phyloP scores from a whole-genome alignment of 2,113 vertebrate species.

The Corythornis vintsioides region DNA sequence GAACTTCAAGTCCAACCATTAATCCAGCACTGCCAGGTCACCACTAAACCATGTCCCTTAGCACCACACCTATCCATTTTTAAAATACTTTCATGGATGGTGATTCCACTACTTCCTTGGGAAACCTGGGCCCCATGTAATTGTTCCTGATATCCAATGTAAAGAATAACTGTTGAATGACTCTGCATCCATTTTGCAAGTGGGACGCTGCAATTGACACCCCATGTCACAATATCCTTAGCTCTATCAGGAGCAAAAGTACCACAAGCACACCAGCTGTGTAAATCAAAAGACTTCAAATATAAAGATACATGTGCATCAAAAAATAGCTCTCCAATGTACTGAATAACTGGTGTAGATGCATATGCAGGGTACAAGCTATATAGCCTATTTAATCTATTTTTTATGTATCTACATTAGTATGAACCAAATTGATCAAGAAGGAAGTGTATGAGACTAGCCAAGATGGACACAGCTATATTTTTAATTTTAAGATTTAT shows the following conservation, averaged over 20 bases:
- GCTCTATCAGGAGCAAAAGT: background rate
- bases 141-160: too few species aligned
- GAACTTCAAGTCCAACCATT: too few species aligned
- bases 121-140: too few species aligned
- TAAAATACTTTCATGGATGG: too few species aligned
- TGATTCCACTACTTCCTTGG: too few species aligned
- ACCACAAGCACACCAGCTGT: background rate
- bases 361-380: background rate
- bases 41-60: too few species aligned
- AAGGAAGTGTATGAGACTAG: background rate
- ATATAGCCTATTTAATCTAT: background rate
- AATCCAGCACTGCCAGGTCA: too few species aligned
- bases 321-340: background rate
- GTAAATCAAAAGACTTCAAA: background rate
- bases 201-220: background rate
- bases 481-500: background rate
- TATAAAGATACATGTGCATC: background rate
- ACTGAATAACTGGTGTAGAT: background rate
- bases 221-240: background rate
- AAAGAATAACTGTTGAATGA: background rate
- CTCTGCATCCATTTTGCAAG: background rate
- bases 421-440: background rate
- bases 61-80: too few species aligned
- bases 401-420: background rate
- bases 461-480: background rate